A percentile compares a stretch with the other conserved stretches of the same genome.
These are phyloP conservation scores for Hyppa rectilinea DNA, from an alignment of 2,888 invertebrate species.

Conservation along the genomic window DNA sequence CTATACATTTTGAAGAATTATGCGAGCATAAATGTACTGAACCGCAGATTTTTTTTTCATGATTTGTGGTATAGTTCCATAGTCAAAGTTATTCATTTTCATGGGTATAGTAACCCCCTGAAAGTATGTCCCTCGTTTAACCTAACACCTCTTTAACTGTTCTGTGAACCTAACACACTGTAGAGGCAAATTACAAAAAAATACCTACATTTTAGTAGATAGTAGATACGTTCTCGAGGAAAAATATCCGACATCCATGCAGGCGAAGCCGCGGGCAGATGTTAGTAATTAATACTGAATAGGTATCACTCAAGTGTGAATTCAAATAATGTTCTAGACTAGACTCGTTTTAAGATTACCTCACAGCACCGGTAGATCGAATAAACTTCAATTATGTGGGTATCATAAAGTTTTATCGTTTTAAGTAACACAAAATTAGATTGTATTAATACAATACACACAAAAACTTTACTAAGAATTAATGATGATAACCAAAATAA, in stretches of 20 bases:
- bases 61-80: too few relatives aligned
- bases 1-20: too few relatives aligned
- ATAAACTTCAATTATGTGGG: slow-evolving; percentile 14
- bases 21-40: too few relatives aligned
- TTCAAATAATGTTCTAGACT: slow-evolving; percentile 9
- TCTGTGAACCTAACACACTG: too few relatives aligned
- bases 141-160: too few relatives aligned
- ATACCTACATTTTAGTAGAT: too few relatives aligned
- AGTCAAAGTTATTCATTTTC: too few relatives aligned
- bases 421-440: slow-evolving; percentile 4
- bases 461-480: slow-evolving; percentile 18
- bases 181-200: too few relatives aligned
- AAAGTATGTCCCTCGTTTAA: too few relatives aligned
- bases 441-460: neutral
- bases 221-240: too few relatives aligned
- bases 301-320: neutral
- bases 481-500: neutral
- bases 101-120: too few relatives aligned
- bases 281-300: neutral
- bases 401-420: slow-evolving; percentile 27
- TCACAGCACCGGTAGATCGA: neutral
- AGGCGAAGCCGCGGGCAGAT: neutral
- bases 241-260: neutral
- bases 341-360: neutral
- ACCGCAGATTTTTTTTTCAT: too few relatives aligned